Evolutionary conservation across 2,797 vertebrate species (phyloP), one percentile per base, ranked within the genome.

Genomic region (Gallirallus australis): DNA sequence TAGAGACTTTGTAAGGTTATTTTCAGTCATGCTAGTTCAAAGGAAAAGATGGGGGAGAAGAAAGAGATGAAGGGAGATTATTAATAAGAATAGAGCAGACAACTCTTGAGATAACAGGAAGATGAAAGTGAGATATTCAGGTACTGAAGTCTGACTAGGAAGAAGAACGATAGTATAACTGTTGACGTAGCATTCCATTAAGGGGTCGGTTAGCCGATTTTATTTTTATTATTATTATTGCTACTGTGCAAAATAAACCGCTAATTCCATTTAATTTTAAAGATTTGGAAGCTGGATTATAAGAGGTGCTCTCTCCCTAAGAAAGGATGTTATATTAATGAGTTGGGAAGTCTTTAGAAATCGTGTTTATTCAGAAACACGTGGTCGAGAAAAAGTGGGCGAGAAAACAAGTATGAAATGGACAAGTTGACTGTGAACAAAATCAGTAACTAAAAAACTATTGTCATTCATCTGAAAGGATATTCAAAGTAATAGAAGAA

Each of bases 111-210:
- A 48, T 72, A 84, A 77, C 31, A 84, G 50, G 31, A 85, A 57
- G 50, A 75, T 21, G 28, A 86, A 90, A 79, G 23, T 8, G 42
- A 54, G 8, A 42, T 92, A 79, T 72, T 78, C 56, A 50, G 39
- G 14, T 45, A 45, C 3, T n/a, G 13, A 39, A 80, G 42, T 57
- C 31, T 72, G 30, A 83, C 56, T 69, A 83, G 12, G 23, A 82
- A 85, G 15, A 90, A 65, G 2, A 76, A 57, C 0, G 0, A 30
- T 25, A 87, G 5, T 0, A 0, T 27, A 64, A 27, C 11, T 86
- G 6, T 15, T 52, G 50, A 52, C 15, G 24, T 52, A 52, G 15
- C 16, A 15, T 65, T 87, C 31, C 33, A 30, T 52, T 77, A 80
- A 48, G 10, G 13, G 23, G 11, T 39, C 9, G 16, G 42, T 45